These are phyloP conservation scores for Holothuria scabra DNA, from an alignment of 53 echinoderm and acorn worm genomes.

Conservation along the genomic window DNA sequence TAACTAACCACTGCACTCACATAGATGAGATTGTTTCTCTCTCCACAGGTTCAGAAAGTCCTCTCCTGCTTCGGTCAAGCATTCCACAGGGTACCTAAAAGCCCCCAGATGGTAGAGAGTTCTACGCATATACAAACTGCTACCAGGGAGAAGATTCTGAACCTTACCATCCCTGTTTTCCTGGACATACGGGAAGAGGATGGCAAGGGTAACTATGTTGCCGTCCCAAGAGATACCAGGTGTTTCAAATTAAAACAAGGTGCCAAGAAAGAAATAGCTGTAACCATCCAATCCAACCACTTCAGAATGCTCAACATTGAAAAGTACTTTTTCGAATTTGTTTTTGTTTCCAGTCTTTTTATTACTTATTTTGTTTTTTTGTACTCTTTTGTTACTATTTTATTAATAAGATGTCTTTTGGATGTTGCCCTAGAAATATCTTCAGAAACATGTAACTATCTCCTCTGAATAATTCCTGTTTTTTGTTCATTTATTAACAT, in stretches of 20 bases:
- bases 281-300: constrained; percentile 83
- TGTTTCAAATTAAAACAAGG: constrained; percentile 94
- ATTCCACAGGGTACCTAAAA: constrained; percentile 90
- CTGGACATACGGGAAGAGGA: constrained; percentile 97
- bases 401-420: not conserved
- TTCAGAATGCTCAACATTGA: constrained; percentile 84
- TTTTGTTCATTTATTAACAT: too few relatives aligned
- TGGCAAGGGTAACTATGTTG: constrained; percentile 79
- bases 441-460: too few relatives aligned
- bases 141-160: constrained; percentile 77
- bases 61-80: constrained; percentile 90
- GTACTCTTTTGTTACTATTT: not conserved
- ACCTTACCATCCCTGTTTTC: constrained; percentile 82
- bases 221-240: constrained; percentile 87
- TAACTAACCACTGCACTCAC: too few relatives aligned
- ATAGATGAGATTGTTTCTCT: not conserved
- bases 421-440: too few relatives aligned
- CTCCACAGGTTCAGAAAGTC: constrained; percentile 84
- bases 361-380: constrained; percentile 79
- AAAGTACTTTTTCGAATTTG: constrained; percentile 61
- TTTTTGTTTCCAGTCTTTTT: not conserved
- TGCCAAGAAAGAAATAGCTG: constrained; percentile 84
- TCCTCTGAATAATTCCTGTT: too few relatives aligned
- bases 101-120: constrained; percentile 87
- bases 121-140: constrained; percentile 56